These are phyloP conservation scores for Raja brachyura DNA, from an alignment of 2,113 vertebrate genomes.

Conservation along the genomic window DNA sequence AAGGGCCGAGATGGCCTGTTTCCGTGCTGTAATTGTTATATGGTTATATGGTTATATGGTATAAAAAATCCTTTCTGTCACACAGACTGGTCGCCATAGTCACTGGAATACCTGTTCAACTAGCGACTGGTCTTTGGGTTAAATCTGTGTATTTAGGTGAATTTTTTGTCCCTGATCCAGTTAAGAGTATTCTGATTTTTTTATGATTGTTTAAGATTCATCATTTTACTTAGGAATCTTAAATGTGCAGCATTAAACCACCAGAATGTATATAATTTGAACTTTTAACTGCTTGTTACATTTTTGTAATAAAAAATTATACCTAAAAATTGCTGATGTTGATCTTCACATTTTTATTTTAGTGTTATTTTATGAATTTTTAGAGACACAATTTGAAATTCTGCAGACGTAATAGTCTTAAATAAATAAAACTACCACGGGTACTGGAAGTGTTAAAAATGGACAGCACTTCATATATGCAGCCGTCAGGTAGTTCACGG, in stretches of 20 bases:
- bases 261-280: not conserved
- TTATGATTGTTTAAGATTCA: not conserved
- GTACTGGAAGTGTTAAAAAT: too few species aligned
- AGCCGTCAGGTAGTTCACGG: too few species aligned
- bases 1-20: too few species aligned
- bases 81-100: too few species aligned
- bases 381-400: not conserved
- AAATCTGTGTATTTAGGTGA: too few species aligned
- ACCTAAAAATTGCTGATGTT: not conserved
- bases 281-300: not conserved
- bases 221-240: not conserved
- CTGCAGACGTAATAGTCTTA: not conserved
- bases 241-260: slow-evolving; percentile 1
- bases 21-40: too few species aligned
- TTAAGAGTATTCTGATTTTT: not conserved
- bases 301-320: slow-evolving; percentile 23
- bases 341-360: not conserved
- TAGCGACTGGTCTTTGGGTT: too few species aligned
- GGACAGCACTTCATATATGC: too few species aligned
- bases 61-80: not conserved
- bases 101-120: too few species aligned
- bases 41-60: too few species aligned
- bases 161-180: too few species aligned
- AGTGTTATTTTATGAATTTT: not conserved
- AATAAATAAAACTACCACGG: not conserved